phyloP scores from a whole-genome alignment of 1,140 invertebrate genomes.

The Neodiprion lecontei region DNA sequence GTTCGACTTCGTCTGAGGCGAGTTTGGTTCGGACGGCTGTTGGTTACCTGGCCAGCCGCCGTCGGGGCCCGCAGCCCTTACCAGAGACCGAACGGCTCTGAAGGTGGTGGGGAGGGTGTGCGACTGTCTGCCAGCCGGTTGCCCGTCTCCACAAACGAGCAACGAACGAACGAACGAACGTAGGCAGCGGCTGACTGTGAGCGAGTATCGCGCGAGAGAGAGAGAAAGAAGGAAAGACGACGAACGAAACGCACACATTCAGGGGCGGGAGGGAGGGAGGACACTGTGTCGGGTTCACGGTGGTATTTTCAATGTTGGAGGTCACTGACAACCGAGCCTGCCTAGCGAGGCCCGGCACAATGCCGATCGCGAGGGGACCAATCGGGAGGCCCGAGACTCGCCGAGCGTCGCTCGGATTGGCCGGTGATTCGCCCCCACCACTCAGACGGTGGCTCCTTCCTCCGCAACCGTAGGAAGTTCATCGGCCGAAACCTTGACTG shows the following conservation, averaged over 20 bases:
- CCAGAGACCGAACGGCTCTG: conserved; percentile 34
- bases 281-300: conserved; percentile 60
- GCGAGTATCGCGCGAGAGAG: neutral
- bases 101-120: conserved; percentile 46
- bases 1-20: conserved; percentile 61
- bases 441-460: conserved; percentile 15
- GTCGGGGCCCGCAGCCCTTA: conserved; percentile 52
- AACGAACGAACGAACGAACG: too few species aligned
- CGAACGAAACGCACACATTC: conserved; percentile 27
- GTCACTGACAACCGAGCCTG: conserved; percentile 64
- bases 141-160: too few species aligned
- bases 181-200: too few species aligned
- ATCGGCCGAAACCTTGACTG: conserved; percentile 75
- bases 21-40: conserved; percentile 53
- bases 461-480: conserved; percentile 59
- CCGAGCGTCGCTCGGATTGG: conserved; percentile 48
- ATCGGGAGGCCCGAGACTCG: conserved; percentile 30
- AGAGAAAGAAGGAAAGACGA: conserved; percentile 24
- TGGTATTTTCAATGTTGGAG: conserved; percentile 70
- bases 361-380: conserved; percentile 31
- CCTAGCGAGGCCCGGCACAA: conserved; percentile 19
- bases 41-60: conserved; percentile 52
- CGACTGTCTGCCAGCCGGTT: conserved; percentile 22
- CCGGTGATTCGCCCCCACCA: conserved; percentile 17
- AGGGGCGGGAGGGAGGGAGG: conserved; percentile 32